phyloP scores from a whole-genome alignment of 2,888 invertebrate species.

The Apodemia hepburni region DNA sequence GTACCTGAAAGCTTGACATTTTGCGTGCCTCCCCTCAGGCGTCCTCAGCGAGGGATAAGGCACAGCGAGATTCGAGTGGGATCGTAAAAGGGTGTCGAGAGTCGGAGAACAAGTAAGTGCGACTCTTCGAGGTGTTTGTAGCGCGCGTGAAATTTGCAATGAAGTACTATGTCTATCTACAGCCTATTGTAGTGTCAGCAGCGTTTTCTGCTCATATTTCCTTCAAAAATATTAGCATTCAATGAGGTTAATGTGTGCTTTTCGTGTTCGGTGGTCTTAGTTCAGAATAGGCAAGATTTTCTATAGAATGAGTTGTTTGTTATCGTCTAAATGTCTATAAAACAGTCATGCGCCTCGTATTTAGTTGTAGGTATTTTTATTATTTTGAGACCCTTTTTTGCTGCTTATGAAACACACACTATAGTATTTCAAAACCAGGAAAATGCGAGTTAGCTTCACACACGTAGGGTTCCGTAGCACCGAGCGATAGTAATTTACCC shows the following conservation, averaged over 20 bases:
- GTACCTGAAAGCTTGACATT: conserved; percentile 30
- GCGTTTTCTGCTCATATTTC: conserved; percentile 15
- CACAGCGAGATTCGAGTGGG: conserved; percentile 29
- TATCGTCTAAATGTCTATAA: too few species aligned
- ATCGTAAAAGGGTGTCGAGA: conserved; percentile 27
- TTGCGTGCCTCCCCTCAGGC: conserved; percentile 27
- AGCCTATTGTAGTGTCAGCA: conserved; percentile 19
- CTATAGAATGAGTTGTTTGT: not conserved
- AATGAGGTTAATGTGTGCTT: not conserved
- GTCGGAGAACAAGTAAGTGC: conserved; percentile 21
- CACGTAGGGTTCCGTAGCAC: too few species aligned
- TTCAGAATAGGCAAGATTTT: not conserved
- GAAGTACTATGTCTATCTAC: conserved; percentile 22
- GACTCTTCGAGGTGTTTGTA: conserved; percentile 26
- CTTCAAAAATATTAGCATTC: conserved; percentile 3
- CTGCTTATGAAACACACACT: too few species aligned
- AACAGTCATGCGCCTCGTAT: too few species aligned
- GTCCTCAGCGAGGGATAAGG: conserved; percentile 28
- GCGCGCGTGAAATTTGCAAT: conserved; percentile 23
- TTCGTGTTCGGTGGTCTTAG: not conserved
- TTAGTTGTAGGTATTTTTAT: too few species aligned
- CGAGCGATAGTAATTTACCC: too few species aligned
- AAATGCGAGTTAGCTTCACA: too few species aligned
- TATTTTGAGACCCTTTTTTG: too few species aligned
- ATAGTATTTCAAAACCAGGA: too few species aligned